Evolutionary conservation across 1,140 invertebrate species (phyloP).

Genomic region (Drosophila ironensis): DNA sequence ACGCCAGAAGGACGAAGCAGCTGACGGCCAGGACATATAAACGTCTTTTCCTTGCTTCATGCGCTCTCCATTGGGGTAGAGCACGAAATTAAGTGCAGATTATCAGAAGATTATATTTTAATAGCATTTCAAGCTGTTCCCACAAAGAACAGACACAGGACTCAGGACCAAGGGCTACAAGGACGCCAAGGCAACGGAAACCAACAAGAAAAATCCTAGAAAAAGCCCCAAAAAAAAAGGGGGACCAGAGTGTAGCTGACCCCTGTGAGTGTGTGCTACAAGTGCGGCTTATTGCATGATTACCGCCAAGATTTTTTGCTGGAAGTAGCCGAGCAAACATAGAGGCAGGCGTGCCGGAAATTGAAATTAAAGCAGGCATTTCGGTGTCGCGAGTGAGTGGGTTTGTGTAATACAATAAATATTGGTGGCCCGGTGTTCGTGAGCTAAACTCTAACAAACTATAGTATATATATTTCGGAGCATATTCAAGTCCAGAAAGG

Average conservation of each 20-base stretch:
- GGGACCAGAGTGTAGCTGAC: slow-evolving; percentile 3
- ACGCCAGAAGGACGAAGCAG: slow-evolving; percentile 23
- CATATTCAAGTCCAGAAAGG: background rate
- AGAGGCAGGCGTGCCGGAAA: slow-evolving; percentile 55
- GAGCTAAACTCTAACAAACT: too few relatives aligned
- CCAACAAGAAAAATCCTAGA: background rate
- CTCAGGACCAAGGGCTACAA: background rate
- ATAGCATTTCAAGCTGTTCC: slow-evolving; percentile 80
- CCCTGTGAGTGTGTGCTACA: slow-evolving; percentile 23
- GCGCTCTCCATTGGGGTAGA: slow-evolving; percentile 27
- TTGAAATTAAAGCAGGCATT: slow-evolving; percentile 67
- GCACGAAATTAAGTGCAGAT: slow-evolving; percentile 78
- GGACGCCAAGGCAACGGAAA: background rate
- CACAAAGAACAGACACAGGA: slow-evolving; percentile 12
- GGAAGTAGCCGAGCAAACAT: slow-evolving; percentile 44
- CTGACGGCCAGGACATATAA: slow-evolving; percentile 47
- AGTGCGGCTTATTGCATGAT: slow-evolving; percentile 74
- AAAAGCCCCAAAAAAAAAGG: slow-evolving; percentile 6
- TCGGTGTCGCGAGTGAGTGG: slow-evolving; percentile 55
- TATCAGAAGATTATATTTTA: slow-evolving; percentile 80
- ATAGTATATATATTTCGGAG: too few relatives aligned
- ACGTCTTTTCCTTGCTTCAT: slow-evolving; percentile 6
- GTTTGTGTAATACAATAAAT: slow-evolving; percentile 23
- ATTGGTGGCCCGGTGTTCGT: slow-evolving; percentile 13
- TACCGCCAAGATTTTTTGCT: slow-evolving; percentile 42